Conservation (phyloP, 2,113 vertebrate species). For the Zeus faber region DNA sequence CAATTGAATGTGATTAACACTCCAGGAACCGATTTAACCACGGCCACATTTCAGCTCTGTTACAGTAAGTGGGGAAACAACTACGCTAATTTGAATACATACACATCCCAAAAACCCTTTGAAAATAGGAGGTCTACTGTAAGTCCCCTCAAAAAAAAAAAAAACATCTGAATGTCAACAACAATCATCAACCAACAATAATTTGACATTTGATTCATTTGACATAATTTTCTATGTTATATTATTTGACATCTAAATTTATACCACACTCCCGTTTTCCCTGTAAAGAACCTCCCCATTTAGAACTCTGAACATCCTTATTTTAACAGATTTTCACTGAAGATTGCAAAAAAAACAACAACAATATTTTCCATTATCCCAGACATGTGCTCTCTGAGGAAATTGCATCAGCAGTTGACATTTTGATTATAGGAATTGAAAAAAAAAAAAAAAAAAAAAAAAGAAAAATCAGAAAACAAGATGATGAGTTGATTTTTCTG, state of each 20-base stretch:
- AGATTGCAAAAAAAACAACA: slow-evolving; percentile 29
- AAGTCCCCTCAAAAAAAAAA: too few species aligned
- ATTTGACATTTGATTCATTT: slow-evolving; percentile 3
- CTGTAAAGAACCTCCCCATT: too few species aligned
- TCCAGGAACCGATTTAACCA: too few species aligned
- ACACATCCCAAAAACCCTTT: too few species aligned
- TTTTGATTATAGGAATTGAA: slow-evolving; percentile 12
- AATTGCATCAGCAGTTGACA: neutral
- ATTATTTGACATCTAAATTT: slow-evolving; percentile 7
- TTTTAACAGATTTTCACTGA: slow-evolving; percentile 17
- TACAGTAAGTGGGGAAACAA: too few species aligned
- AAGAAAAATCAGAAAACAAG: neutral
- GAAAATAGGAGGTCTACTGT: too few species aligned
- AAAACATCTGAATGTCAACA: neutral
- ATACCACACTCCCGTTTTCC: too few species aligned
- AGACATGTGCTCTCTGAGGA: slow-evolving; percentile 17
- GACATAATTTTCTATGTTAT: slow-evolving; percentile 1
- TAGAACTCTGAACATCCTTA: slow-evolving; percentile 3
- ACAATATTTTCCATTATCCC: slow-evolving; percentile 35
- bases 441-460: neutral
- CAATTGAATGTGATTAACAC: too few species aligned
- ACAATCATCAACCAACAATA: too few species aligned
- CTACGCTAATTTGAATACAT: too few species aligned
- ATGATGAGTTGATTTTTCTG: neutral
- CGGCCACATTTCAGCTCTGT: too few species aligned